Base-by-base conservation (phyloP, 2,797 vertebrate species). In the Gallinago nigripennis region DNA sequence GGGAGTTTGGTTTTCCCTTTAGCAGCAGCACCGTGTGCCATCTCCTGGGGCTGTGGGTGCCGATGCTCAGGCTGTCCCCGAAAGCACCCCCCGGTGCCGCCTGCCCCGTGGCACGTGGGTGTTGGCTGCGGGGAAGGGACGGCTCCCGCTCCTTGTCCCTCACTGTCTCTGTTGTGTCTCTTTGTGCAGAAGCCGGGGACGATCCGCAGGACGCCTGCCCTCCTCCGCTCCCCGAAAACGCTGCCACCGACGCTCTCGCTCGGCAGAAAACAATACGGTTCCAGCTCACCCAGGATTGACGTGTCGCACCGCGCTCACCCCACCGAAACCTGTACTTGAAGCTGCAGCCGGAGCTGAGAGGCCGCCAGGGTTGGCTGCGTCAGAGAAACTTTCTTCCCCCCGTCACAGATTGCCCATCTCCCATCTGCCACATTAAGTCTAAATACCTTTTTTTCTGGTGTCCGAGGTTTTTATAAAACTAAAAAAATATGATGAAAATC, bases 371-470 rank as follows among this genome's bases (percentile, higher is more conserved):
- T 68, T 66, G 64, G 80, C 86, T 75, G 73, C 11, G 2, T 76
- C 5, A 2, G 4, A 95, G 45, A 71, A 80, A 93, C 85, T 94
- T 82, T 86, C 76, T 71, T 85, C 65, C 76, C 86, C 72, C 3
- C 3, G 53, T 94, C 95, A 93, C 88, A 68, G 79, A 24, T 64
- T 63, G 51, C 92, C 95, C 93, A 61, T 90, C 63, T 90, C 90
- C 92, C 79, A 31, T 88, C 75, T 68, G 65, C 79, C 89, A 92
- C 90, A n/a, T 57, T 5, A 18, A 90, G 91, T 86, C 72, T 58
- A 78, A 96, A 70, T 85, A 69, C 95, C 91, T 71, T 94, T 96
- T 97, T 96, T 97, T 97, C 97, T 95, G 88, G 97, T 97, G 94
- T 96, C 80, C 37, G 61, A 93, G 96, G 87, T 97, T 97, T 98